Percentiles rank a stretch among this genome's conserved stretches.
Evolutionary conservation across 2,113 vertebrate genomes (phyloP).

Genomic region (Passer montanus): DNA sequence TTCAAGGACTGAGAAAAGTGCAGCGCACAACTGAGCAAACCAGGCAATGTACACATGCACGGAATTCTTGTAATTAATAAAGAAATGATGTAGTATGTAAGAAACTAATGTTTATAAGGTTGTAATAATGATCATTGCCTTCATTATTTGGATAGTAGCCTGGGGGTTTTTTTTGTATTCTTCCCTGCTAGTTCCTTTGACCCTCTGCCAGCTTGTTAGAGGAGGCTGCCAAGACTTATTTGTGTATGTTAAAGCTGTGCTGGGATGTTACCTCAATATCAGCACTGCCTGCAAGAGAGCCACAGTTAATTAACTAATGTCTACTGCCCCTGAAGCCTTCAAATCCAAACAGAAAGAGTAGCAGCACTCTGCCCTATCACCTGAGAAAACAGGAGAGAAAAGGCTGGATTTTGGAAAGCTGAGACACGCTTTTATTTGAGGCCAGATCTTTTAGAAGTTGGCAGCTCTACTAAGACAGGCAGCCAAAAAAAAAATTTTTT

Average conservation of each 20-base stretch:
- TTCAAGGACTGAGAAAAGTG: background rate
- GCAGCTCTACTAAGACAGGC: background rate
- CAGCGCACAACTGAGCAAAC: background rate
- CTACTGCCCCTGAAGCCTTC: background rate
- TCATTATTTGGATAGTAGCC: background rate
- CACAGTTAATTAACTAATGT: background rate
- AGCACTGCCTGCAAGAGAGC: background rate
- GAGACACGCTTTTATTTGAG: background rate
- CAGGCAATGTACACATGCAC: fast-evolving
- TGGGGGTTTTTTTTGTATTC: background rate
- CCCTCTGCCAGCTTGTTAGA: background rate
- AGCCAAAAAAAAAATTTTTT: background rate
- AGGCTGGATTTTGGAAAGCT: background rate
- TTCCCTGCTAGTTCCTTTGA: background rate
- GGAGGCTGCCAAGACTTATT: background rate
- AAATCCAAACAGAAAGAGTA: background rate
- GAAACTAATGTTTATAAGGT: background rate
- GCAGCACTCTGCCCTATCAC: background rate
- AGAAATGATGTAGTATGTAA: fast-evolving
- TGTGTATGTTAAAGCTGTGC: background rate
- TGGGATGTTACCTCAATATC: background rate
- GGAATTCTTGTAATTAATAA: background rate
- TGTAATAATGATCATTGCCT: background rate
- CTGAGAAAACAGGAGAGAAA: background rate
- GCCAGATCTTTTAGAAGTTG: background rate